A percentile compares a stretch with the other conserved stretches of the same genome.
Conservation (phyloP, 2,888 invertebrate species). For the Amphipoea lucens region DNA sequence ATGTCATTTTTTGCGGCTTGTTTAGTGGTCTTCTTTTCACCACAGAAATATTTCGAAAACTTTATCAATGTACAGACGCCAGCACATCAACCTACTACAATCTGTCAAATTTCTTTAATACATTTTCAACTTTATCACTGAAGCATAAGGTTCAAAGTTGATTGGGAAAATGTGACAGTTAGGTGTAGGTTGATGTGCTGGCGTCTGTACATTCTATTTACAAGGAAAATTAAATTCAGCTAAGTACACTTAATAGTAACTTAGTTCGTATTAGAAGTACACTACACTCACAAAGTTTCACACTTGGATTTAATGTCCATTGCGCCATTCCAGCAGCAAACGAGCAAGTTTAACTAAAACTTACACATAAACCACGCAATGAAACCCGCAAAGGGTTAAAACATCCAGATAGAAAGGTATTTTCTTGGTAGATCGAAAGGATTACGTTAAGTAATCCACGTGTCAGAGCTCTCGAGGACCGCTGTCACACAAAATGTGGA, state of each 20-base stretch:
- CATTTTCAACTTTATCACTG: too few species aligned
- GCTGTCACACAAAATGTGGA: constrained; percentile 59
- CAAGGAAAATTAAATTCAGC: constrained; percentile 17
- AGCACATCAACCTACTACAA: too few species aligned
- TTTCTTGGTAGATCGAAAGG: constrained; percentile 56
- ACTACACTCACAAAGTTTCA: constrained; percentile 23
- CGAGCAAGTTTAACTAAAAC: constrained; percentile 1
- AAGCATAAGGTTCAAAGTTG: too few species aligned
- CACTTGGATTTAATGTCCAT: constrained; percentile 29
- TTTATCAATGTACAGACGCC: constrained; percentile 1
- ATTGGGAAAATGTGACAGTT: too few species aligned
- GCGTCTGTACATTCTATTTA: neutral
- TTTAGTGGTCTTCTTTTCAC: neutral
- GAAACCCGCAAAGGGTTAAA: constrained; percentile 20
- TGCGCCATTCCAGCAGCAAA: constrained; percentile 27
- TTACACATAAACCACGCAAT: constrained; percentile 19
- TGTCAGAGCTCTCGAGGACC: constrained; percentile 40
- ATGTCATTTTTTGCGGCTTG: neutral
- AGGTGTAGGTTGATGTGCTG: too few species aligned
- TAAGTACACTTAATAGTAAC: constrained; percentile 1
- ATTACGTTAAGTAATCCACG: constrained; percentile 60
- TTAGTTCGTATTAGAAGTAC: constrained; percentile 3
- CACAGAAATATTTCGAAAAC: neutral
- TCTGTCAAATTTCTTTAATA: too few species aligned
- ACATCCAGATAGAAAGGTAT: constrained; percentile 34